Base-by-base conservation (phyloP, 1,140 invertebrate species). In the Agrypnia vestita region DNA sequence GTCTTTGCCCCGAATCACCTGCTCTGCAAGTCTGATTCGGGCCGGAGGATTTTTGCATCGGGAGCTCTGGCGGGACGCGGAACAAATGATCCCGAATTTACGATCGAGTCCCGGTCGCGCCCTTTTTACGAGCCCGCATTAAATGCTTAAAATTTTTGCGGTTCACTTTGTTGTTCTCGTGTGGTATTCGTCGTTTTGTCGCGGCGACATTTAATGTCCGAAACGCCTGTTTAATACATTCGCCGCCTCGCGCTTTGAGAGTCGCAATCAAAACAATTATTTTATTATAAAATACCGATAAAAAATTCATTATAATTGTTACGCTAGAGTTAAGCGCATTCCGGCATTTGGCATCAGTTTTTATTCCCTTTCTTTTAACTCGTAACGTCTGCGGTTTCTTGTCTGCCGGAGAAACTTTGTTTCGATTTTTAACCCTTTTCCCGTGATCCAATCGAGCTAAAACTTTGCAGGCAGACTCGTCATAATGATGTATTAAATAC, bases 11-110 rank as follows among this genome's bases (percentile, higher is more conserved):
- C 61, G 75, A 73, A 77, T 78, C 69, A 77, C 75, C 80, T 74
- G 55, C 47, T 81, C 76, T 81, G 64, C 75, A 80, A 80, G 79
- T 81, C 80, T 81, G 75, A 78, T 78, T 72, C 61, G 46, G 53
- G n/a, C n/a, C 61, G 19, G 10, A n/a, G 15, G 67, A 71, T 49
- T 71, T 55, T 46, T 71, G 64, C 67, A 71, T 21, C 12, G 25
- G 67, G 46, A 13, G 46, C 62, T 9, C 62, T 17, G 13, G 19
- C 46, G 12, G 10, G 46, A 19, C 47, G 67, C 17, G n/a, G 49
- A 49, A 49, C 19, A 71, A 71, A 71, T 51, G 17, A 51, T 71
- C 13, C 67, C 9, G 25, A 51, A 71, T 71, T 71, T 71, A 71
- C 67, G 67, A 71, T 71, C 67, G 47, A 71, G 13, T 19, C 17